phyloP scores from a whole-genome alignment of 2,113 vertebrate species.

The Myrmecobius fasciatus region DNA sequence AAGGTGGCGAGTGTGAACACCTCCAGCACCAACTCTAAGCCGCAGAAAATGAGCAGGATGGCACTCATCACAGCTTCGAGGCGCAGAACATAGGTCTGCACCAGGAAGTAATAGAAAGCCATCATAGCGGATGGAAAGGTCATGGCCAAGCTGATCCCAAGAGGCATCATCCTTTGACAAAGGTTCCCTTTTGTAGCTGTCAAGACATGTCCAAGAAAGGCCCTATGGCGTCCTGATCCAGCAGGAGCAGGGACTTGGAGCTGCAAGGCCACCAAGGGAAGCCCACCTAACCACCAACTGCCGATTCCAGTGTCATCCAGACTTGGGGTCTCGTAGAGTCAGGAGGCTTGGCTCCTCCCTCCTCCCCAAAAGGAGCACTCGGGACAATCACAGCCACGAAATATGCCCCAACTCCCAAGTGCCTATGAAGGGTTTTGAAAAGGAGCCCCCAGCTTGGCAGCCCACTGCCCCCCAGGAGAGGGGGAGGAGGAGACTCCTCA shows the following conservation, averaged over 20 bases:
- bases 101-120: conserved; percentile 91
- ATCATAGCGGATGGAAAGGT: conserved; percentile 88
- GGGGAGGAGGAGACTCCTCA: no score
- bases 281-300: neutral
- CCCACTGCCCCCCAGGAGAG: no score
- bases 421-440: no score
- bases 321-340: no score
- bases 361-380: no score
- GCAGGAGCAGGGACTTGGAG: no score
- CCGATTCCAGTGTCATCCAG: neutral
- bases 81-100: conserved; percentile 95
- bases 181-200: conserved; percentile 96
- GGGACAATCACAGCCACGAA: no score
- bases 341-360: neutral
- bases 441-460: no score
- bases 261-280: no score
- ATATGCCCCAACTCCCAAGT: neutral
- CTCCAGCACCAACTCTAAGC: conserved; percentile 89
- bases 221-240: neutral
- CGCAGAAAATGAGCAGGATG: conserved; percentile 91
- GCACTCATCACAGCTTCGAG: conserved; percentile 90
- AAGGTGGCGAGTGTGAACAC: conserved; percentile 87
- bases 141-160: conserved; percentile 87
- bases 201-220: rapidly evolving
- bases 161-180: conserved; percentile 89